phyloP scores from a whole-genome alignment of 2,888 invertebrate genomes.

The Thera obeliscata region DNA sequence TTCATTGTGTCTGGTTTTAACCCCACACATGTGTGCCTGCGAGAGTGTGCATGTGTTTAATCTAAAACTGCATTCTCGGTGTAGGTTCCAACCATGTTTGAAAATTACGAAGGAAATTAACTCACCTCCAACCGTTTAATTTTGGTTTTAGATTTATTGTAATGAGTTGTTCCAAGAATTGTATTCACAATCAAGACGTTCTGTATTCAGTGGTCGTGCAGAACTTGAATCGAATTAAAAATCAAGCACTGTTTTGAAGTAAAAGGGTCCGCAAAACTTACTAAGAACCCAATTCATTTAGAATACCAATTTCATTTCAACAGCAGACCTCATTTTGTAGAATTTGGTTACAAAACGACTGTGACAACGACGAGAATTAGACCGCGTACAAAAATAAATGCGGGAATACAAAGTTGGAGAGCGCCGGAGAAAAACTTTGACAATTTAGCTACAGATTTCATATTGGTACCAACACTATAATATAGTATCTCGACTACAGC shows the following conservation, averaged over 20 bases:
- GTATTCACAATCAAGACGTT: slow-evolving; percentile 27
- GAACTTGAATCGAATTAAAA: slow-evolving; percentile 66
- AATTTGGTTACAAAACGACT: slow-evolving; percentile 82
- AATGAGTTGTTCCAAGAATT: slow-evolving; percentile 8
- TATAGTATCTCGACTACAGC: too few relatives aligned
- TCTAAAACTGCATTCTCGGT: not conserved
- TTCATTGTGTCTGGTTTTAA: slow-evolving; percentile 14
- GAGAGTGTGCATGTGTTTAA: not conserved
- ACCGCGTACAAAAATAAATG: slow-evolving; percentile 82
- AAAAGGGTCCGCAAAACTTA: slow-evolving; percentile 63
- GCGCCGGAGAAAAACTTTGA: slow-evolving; percentile 47
- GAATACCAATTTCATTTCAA: slow-evolving; percentile 80
- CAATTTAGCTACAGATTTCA: slow-evolving; percentile 10
- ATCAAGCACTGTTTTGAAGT: slow-evolving; percentile 62
- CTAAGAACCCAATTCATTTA: slow-evolving; percentile 70
- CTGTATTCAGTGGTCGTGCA: slow-evolving; percentile 37
- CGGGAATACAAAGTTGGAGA: slow-evolving; percentile 67
- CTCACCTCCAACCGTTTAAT: not conserved
- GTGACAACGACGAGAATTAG: slow-evolving; percentile 81
- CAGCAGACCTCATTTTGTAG: slow-evolving; percentile 76
- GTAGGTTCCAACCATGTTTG: not conserved
- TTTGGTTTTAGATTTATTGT: slow-evolving; percentile 5
- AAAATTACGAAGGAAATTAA: slow-evolving; percentile 2
- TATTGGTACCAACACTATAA: not conserved
- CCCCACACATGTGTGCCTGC: not conserved